Evolutionary conservation across 2,113 vertebrate species (phyloP).

Genomic region (Pogonocichla stellata): DNA sequence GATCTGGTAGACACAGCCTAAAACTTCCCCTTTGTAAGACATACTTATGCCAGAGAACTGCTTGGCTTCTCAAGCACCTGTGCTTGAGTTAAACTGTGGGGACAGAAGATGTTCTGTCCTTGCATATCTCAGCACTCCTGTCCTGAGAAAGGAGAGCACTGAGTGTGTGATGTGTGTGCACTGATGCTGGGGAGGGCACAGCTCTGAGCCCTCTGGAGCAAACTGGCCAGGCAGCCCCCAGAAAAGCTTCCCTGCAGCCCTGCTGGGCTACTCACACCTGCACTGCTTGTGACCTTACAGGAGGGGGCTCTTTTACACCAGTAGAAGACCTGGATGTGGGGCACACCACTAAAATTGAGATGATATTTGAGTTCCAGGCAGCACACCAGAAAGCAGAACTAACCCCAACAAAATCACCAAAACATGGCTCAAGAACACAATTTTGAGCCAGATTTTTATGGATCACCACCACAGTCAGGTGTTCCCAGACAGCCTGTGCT

Average conservation of each 20-base stretch:
- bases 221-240: neutral
- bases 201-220: neutral
- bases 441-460: neutral
- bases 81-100: neutral
- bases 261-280: neutral
- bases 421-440: neutral
- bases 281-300: neutral
- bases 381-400: neutral
- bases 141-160: neutral
- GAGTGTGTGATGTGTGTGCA: accelerated
- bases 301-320: neutral
- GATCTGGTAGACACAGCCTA: neutral
- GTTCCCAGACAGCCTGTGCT: neutral
- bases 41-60: neutral
- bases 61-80: neutral
- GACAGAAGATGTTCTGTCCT: neutral
- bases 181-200: neutral
- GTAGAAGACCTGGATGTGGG: neutral
- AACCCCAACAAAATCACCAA: neutral
- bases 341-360: neutral
- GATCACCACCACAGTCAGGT: neutral
- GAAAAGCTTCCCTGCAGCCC: neutral
- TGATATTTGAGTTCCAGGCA: neutral
- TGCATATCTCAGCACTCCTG: neutral
- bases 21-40: neutral